Base-by-base conservation (phyloP, 2,888 invertebrate species). In the Eupithecia subumbrata region DNA sequence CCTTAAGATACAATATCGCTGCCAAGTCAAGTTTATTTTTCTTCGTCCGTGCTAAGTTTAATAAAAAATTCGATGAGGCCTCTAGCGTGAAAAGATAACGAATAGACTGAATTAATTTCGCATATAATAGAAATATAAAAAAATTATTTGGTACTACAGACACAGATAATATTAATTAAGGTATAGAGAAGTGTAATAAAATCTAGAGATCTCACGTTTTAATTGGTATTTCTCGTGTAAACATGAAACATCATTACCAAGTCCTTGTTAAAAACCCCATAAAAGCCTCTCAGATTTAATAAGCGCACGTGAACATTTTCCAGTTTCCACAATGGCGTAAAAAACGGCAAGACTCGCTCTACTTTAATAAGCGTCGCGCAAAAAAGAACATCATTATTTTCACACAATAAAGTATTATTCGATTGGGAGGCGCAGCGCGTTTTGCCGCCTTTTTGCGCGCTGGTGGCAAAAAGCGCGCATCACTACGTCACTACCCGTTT, bases 361-460 rank as follows among this genome's bases (percentile, higher is more conserved):
- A 72, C 80, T 79, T 76, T 78, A 81, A 79, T 82, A 81, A 80
- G 78, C 80, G 66, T 71, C 72, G 73, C 69, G 73, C 79, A 79
- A 81, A 80, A 80, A 81, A 78, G 80, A 79, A 79, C 80, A 80
- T 82, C 80, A 80, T 82, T 82, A 82, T 80, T 81, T 80, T 79
- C 79, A 81, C 80, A 81, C 82, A 83, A 81, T 80, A 80, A 78
- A 80, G 77, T 80, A 82, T 82, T 82, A 80, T 80, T 80, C 79
- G 78, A 71, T 80, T 77, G 76, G 81, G 79, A 80, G 78, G 77
- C 78, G 82, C 83, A 84, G 84, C 85, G 85, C 80, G 73, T 63
- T 76, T 67, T 70, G 86, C 90, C 91, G 88, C 90, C 90, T 90
- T 88, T 91, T 92, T 90, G 85, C 87, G 87, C 90, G 83, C 87